Evolutionary conservation across 2,113 vertebrate species (phyloP).

Genomic region (Oncorhynchus kisutch): DNA sequence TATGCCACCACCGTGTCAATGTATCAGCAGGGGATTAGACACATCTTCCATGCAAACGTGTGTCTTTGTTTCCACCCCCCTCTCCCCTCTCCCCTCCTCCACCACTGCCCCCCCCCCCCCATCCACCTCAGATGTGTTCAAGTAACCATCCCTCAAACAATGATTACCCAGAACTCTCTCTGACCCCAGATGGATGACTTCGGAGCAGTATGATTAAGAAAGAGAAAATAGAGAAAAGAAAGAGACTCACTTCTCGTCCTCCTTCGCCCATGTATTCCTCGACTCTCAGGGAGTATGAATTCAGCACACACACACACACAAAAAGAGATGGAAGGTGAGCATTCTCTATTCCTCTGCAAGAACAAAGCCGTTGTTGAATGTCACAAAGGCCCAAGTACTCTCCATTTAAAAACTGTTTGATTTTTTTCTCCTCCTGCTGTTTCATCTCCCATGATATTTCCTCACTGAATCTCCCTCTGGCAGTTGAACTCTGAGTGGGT

Average conservation of each 20-base stretch:
- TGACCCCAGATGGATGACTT: conserved; percentile 31
- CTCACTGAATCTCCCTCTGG: conserved; percentile 24
- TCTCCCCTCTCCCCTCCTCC: conserved; percentile 4
- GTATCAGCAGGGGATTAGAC: conserved; percentile 34
- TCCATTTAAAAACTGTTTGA: conserved; percentile 15
- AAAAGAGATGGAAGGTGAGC: not conserved
- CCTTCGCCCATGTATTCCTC: not conserved
- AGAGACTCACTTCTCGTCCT: not conserved
- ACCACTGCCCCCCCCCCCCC: not conserved
- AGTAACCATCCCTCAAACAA: conserved; percentile 6
- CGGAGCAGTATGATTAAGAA: conserved; percentile 42
- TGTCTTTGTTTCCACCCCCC: conserved; percentile 31
- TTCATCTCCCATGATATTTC: conserved; percentile 44
- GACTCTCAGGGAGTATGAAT: not conserved
- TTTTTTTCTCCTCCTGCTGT: conserved; percentile 42
- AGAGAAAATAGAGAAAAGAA: not conserved
- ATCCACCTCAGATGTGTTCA: conserved; percentile 5
- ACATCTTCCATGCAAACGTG: conserved; percentile 12
- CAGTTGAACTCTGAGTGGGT: conserved; percentile 46
- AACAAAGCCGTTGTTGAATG: conserved; percentile 57
- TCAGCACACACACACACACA: too few relatives aligned
- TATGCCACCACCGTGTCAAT: conserved; percentile 35
- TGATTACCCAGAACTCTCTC: conserved; percentile 23
- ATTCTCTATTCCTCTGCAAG: conserved; percentile 19
- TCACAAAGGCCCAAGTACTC: conserved; percentile 44